Evolutionary conservation across 2,113 vertebrate genomes (phyloP).

Genomic region (Oceanites oceanicus): DNA sequence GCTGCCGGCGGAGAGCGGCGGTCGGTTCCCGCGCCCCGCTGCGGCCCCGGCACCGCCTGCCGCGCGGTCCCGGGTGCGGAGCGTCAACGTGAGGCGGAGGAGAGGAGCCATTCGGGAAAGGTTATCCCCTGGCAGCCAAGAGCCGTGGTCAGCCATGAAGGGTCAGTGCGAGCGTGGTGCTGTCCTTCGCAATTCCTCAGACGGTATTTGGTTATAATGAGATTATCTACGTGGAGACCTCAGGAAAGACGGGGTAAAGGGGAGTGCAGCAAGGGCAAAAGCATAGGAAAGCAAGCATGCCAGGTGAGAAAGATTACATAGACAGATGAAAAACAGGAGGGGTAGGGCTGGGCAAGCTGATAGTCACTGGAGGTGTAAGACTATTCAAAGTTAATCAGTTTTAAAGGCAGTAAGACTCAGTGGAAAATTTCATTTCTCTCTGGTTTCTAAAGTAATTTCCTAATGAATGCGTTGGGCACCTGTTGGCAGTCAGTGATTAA

Average conservation of each 20-base stretch:
- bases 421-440: not conserved
- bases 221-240: not conserved
- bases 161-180: not conserved
- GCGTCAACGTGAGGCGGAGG: not conserved
- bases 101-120: not conserved
- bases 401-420: not conserved
- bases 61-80: not conserved
- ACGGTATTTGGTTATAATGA: not conserved
- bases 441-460: not conserved
- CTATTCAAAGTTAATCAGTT: not conserved
- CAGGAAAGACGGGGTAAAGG: not conserved
- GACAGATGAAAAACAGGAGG: not conserved
- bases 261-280: not conserved
- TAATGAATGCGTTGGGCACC: not conserved
- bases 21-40: not conserved
- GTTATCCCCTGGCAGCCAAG: not conserved
- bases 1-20: not conserved
- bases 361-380: no score
- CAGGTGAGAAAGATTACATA: not conserved
- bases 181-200: not conserved
- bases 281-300: no score
- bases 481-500: not conserved
- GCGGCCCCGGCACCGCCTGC: not conserved
- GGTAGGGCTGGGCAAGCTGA: not conserved
- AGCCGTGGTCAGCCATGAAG: accelerated